phyloP scores from a whole-genome alignment of 2,113 vertebrate genomes.

The Cynocephalus volans region DNA sequence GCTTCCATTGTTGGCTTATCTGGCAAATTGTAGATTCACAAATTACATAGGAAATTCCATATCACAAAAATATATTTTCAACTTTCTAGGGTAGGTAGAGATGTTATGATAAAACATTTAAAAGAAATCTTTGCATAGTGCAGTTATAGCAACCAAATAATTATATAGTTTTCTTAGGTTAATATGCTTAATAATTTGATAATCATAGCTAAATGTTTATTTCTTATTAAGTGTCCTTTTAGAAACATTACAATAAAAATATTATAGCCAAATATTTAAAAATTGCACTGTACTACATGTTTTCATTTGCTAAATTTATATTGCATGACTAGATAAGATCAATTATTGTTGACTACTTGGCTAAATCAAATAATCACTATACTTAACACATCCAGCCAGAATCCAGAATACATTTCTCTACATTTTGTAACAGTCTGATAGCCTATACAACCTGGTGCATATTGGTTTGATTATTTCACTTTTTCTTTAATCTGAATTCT shows the following conservation, averaged over 20 bases:
- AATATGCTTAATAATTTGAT: not conserved
- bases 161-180: not conserved
- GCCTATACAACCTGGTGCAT: not conserved
- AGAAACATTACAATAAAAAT: constrained; percentile 48
- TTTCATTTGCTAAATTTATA: constrained; percentile 13
- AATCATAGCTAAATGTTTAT: not conserved
- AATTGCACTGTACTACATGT: not conserved
- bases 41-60: constrained; percentile 29
- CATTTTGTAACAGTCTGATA: not conserved
- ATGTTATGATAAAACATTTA: constrained; percentile 51
- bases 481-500: constrained; percentile 6
- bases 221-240: constrained; percentile 16
- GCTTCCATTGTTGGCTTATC: not conserved
- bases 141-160: constrained; percentile 19
- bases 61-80: constrained; percentile 54
- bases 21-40: not conserved
- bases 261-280: constrained; percentile 8
- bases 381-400: not conserved
- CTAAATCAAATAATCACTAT: constrained; percentile 1
- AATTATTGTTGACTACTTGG: not conserved
- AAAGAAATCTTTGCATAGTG: constrained; percentile 23
- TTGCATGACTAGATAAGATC: not conserved
- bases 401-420: constrained; percentile 11
- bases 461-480: not conserved
- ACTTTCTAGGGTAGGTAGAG: not conserved